phyloP scores from a whole-genome alignment of 1,140 invertebrate genomes.

The Drosophila erecta region DNA sequence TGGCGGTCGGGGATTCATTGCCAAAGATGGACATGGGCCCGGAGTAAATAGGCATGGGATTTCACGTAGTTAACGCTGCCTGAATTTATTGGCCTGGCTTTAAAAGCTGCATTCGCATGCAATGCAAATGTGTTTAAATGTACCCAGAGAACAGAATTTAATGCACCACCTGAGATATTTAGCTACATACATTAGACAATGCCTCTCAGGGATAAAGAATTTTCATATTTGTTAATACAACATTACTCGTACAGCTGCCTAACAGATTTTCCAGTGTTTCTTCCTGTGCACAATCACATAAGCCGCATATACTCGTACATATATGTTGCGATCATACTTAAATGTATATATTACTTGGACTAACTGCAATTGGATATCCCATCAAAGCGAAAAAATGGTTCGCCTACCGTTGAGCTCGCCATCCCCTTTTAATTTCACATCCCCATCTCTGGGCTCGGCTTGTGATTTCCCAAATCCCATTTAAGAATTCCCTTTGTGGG shows the following conservation, averaged over 20 bases:
- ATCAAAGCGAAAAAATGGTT: constrained; percentile 57
- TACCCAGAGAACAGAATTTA: constrained; percentile 2
- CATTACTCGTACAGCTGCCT: too few relatives aligned
- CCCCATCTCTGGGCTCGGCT: constrained; percentile 21
- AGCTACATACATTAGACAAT: too few relatives aligned
- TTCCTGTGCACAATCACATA: constrained; percentile 3
- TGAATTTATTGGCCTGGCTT: constrained; percentile 73
- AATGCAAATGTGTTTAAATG: constrained; percentile 30
- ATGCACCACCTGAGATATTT: too few relatives aligned
- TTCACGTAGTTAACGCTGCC: constrained; percentile 72
- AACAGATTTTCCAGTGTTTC: background rate
- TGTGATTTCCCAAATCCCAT: constrained; percentile 80
- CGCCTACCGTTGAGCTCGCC: constrained; percentile 15
- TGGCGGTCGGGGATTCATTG: constrained; percentile 47
- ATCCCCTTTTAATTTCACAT: constrained; percentile 41
- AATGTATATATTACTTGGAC: constrained; percentile 60
- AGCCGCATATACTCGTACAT: too few relatives aligned
- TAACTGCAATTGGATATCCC: constrained; percentile 66
- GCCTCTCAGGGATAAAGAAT: too few relatives aligned
- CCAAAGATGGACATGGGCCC: constrained; percentile 56
- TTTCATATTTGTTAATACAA: too few relatives aligned
- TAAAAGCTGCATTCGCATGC: constrained; percentile 49
- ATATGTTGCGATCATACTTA: constrained; percentile 3
- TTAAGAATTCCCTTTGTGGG: constrained; percentile 78
- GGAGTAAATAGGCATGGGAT: constrained; percentile 76